Percentiles rank a stretch among this genome's conserved stretches.
These are phyloP conservation scores for Sarcophilus harrisii DNA, from an alignment of 2,797 vertebrate species.

Conservation along the genomic window DNA sequence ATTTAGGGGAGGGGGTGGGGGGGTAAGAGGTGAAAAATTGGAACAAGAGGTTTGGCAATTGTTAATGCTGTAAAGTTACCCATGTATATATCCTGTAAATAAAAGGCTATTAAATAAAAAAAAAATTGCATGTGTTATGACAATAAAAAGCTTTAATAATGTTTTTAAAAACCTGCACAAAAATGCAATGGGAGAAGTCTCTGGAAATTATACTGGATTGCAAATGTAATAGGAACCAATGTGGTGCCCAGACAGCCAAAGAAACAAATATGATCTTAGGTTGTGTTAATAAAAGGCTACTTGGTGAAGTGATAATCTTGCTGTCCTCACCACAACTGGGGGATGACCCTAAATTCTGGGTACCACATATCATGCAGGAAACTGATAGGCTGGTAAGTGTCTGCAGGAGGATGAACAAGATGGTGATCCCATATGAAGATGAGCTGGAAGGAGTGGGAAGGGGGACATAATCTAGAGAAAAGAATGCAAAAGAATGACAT, in stretches of 20 bases:
- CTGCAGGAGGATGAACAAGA: background rate
- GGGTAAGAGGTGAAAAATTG: too few species aligned
- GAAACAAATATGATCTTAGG: background rate
- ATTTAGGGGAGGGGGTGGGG: too few species aligned
- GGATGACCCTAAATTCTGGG: background rate
- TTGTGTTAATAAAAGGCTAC: background rate
- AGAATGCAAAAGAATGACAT: background rate
- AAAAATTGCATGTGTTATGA: too few species aligned
- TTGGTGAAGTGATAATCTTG: background rate
- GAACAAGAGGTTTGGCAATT: too few species aligned
- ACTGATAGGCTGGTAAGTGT: background rate
- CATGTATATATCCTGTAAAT: too few species aligned
- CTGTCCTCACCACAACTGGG: constrained; percentile 1
- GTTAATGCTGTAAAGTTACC: too few species aligned
- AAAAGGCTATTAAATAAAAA: too few species aligned
- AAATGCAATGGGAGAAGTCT: background rate
- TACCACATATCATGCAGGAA: background rate
- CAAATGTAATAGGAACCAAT: background rate
- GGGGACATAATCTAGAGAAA: background rate
- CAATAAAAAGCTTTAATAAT: too few species aligned
- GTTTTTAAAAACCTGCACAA: background rate
- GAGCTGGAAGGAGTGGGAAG: background rate
- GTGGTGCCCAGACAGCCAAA: background rate
- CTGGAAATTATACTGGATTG: background rate
- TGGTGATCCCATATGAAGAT: background rate